These are phyloP conservation scores for Fistularia tabacaria DNA, from an alignment of 2,797 vertebrate species.

Conservation along the genomic window DNA sequence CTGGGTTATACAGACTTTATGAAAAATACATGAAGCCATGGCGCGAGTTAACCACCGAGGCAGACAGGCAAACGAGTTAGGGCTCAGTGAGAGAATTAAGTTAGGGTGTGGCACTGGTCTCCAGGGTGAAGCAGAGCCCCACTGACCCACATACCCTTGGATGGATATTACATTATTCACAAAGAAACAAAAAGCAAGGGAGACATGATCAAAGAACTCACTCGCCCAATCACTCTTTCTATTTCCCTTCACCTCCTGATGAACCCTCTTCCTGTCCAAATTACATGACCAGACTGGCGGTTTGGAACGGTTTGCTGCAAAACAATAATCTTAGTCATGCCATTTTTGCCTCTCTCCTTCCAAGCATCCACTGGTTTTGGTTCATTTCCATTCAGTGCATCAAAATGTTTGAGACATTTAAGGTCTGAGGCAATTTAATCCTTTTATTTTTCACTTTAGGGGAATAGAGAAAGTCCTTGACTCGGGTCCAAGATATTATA, in stretches of 20 bases:
- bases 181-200: slow-evolving; percentile 26
- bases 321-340: background rate
- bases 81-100: slow-evolving; percentile 37
- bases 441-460: background rate
- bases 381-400: background rate
- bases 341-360: background rate
- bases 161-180: slow-evolving; percentile 59
- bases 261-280: slow-evolving; percentile 13
- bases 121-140: slow-evolving; percentile 47
- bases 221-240: background rate
- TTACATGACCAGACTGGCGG: background rate
- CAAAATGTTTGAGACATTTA: background rate
- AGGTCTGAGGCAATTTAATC: background rate
- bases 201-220: slow-evolving; percentile 3
- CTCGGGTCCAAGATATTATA: too few relatives aligned
- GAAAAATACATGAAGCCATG: slow-evolving; percentile 70
- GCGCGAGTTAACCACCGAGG: slow-evolving; percentile 35
- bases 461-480: too few relatives aligned
- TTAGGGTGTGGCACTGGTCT: slow-evolving; percentile 50
- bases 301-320: slow-evolving; percentile 1
- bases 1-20: slow-evolving; percentile 45
- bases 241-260: slow-evolving; percentile 19
- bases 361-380: background rate
- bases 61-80: slow-evolving; percentile 39
- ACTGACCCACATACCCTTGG: slow-evolving; percentile 67